These are phyloP conservation scores for Sebastolobus alascanus DNA, from an alignment of 2,797 vertebrate species.

Conservation along the genomic window DNA sequence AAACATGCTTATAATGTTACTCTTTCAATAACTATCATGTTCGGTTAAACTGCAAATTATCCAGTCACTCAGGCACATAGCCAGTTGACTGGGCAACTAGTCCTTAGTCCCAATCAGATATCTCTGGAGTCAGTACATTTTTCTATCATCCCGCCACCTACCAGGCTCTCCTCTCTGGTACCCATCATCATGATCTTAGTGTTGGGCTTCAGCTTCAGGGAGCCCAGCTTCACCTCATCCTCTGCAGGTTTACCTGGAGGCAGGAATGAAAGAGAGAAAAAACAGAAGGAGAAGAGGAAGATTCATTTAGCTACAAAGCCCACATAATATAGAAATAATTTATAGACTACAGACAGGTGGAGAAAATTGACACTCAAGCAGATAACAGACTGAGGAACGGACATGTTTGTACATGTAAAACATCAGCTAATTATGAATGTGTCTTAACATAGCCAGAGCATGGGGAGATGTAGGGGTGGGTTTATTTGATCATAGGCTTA, in stretches of 20 bases:
- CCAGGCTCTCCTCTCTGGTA: slow-evolving; percentile 98
- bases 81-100: neutral
- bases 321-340: neutral
- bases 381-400: neutral
- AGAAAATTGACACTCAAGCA: neutral
- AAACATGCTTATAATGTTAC: neutral
- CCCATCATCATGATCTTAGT: slow-evolving; percentile 99
- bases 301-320: neutral
- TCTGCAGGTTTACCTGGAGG: slow-evolving; percentile 95
- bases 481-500: neutral
- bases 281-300: neutral
- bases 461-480: neutral
- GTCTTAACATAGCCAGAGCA: slow-evolving; percentile 1
- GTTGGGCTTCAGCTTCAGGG: slow-evolving; percentile 98
- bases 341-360: neutral
- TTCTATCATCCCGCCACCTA: slow-evolving; percentile 71
- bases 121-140: neutral
- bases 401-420: slow-evolving; percentile 1
- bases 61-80: neutral
- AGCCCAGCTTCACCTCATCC: slow-evolving; percentile 95
- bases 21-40: neutral
- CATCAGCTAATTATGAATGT: slow-evolving; percentile 2
- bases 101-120: neutral
- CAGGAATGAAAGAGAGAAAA: slow-evolving; percentile 46
- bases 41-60: neutral